Evolutionary conservation across 2,113 vertebrate genomes (phyloP), one percentile per base, ranked within the genome.

Genomic region (Elephantulus edwardii): DNA sequence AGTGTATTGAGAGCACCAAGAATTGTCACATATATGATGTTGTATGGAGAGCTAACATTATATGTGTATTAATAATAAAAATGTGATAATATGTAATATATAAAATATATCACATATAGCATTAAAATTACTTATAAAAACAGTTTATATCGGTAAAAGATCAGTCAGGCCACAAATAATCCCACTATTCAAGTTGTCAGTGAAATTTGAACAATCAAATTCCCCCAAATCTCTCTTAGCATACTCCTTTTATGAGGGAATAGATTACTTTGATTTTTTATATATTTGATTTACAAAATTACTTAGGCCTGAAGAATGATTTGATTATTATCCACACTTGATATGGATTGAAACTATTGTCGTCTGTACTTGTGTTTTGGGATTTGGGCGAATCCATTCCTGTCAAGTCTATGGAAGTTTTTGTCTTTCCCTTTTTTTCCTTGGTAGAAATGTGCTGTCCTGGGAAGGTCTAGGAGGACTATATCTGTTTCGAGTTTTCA

Each of bases 71-170:
- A n/a, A n/a, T n/a, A n/a, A n/a, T 66, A 40, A 48, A 4, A 80
- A 48, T 28, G 2, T 50, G 52, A 54, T 83, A 48, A 33, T 20
- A 13, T 86, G 30, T 77, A 76, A 44, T 64, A 40, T 46, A 26
- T 77, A 75, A 74, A n/a, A 60, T 86, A 11, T 22, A 74, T 64
- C 33, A 56, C 35, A 38, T 54, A 54, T 28, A 70, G 22, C 62
- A 75, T 22, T 20, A 17, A 52, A 86, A n/a, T 83, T 74, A 22
- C 22, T 84, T 93, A 83, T 28, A 38, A 74, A 92, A n/a, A 40
- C 26, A 5, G 52, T 42, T 89, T 8, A 44, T 38, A 80, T 77
- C 26, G 30, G 4, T 72, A n/a, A 80, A n/a, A 62, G 14, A 62
- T 13, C 42, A 24, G 5, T 6, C 5, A 81, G 60, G 24, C 16